Evolutionary conservation across 2,113 vertebrate genomes (phyloP).

Genomic region (Potamarius usumacintae): DNA sequence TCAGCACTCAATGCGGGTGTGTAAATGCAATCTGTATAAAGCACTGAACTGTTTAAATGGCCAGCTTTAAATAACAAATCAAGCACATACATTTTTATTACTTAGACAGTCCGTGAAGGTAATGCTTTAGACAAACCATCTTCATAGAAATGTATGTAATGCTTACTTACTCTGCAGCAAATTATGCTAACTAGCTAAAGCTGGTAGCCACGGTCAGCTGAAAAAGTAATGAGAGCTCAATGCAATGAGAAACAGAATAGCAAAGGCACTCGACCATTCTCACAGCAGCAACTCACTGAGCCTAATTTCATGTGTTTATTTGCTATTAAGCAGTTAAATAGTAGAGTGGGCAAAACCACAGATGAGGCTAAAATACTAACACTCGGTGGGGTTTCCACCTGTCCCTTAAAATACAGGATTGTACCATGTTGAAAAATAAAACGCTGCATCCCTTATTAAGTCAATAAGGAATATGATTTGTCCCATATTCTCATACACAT

Average conservation of each 20-base stretch:
- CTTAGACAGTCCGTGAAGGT: not conserved
- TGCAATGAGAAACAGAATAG: not conserved
- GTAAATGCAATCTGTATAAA: not conserved
- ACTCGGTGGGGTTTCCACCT: no score
- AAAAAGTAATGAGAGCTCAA: not conserved
- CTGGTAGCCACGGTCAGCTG: not conserved
- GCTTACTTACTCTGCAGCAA: not conserved
- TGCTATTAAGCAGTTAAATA: not conserved
- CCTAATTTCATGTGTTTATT: not conserved
- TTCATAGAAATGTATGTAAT: not conserved
- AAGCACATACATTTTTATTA: not conserved
- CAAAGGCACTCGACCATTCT: not conserved
- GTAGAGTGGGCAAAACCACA: no score
- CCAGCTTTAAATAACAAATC: not conserved
- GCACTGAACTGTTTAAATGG: not conserved
- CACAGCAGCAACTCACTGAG: not conserved
- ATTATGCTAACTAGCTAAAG: not conserved
- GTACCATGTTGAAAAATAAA: no score
- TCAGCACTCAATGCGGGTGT: not conserved
- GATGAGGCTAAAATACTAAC: no score
- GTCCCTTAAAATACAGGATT: no score
- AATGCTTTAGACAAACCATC: not conserved
- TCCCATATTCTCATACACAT: no score
- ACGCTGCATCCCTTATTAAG: no score
- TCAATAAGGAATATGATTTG: no score